Evolutionary conservation across 2,888 invertebrate genomes (phyloP), one percentile per base, ranked within the genome.

Genomic region (Chrysina gloriosa): DNA sequence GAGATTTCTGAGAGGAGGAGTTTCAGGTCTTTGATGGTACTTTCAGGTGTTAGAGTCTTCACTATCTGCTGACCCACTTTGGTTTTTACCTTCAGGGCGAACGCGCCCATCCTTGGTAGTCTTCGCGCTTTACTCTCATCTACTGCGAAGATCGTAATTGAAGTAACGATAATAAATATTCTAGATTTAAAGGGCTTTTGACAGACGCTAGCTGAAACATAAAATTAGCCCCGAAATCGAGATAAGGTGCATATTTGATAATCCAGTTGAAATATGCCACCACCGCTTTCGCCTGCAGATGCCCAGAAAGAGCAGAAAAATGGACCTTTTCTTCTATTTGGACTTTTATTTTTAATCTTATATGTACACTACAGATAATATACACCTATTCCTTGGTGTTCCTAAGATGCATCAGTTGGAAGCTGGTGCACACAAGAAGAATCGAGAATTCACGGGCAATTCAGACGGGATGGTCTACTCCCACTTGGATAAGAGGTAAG

Each of bases 51-150:
- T 77, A 96, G 86, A 77, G 89, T 88, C 54, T 86, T 89, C 61
- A 96, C 84, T 75, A 93, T 87, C 81, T 92, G 90, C 80, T 94
- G 93, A 64, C 95, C 95, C 77, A 89, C 87, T 86, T 93, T 93
- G 74, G 92, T 91, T 86, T 95, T 94, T 58, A 94, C 87, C 85
- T 90, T 90, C 74, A 94, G 86, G 70, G 90, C 90, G 80, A 92
- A 88, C 68, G 88, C 86, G 75, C 91, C 86, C 92, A 93, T 93
- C 2, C 21, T 42, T 27, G n/a, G n/a, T n/a, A n/a, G n/a, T n/a
- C n/a, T n/a, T n/a, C n/a, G n/a, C 11, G 39, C 23, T 3, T 54
- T 7, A 65, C 19, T 36, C 14, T 11, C 14, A n/a, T n/a, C n/a
- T n/a, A n/a, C n/a, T n/a, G n/a, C n/a, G n/a, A n/a, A 36, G 36